phyloP scores from a whole-genome alignment of 2,888 invertebrate genomes.

The Phaonia tiefii region DNA sequence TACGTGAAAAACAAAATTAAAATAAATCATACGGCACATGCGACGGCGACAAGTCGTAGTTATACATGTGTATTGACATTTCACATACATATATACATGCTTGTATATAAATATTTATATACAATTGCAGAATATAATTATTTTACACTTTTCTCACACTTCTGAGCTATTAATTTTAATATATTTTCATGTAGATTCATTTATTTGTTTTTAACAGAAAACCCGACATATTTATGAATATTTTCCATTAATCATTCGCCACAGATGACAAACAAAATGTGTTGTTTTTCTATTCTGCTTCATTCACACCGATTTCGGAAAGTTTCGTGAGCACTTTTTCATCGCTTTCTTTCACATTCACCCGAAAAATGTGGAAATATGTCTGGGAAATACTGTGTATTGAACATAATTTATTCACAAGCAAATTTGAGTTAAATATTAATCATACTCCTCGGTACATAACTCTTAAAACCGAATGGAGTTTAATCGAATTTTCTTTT shows the following conservation, averaged over 20 bases:
- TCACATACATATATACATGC: neutral
- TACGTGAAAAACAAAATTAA: neutral
- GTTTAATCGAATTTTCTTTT: too few species aligned
- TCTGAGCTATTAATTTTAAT: too few species aligned
- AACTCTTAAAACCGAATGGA: neutral
- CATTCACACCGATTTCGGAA: neutral
- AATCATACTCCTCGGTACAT: constrained; percentile 11
- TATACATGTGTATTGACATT: neutral
- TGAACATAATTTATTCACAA: constrained; percentile 33
- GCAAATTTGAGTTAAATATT: constrained; percentile 17
- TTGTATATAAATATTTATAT: neutral
- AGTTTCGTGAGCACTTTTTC: neutral
- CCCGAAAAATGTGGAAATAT: neutral
- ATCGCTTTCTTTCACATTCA: neutral
- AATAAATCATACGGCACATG: constrained; percentile 10
- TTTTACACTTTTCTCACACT: neutral
- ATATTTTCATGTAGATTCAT: too few species aligned
- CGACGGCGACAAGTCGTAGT: neutral
- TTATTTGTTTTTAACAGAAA: too few species aligned
- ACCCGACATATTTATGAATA: too few species aligned
- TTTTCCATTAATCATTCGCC: constrained; percentile 25
- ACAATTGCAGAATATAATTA: neutral
- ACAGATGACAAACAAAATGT: neutral
- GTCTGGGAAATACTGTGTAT: neutral
- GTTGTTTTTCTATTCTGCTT: neutral